Base-by-base conservation (phyloP, 2,113 vertebrate species). In the Malurus alboscapulatus region DNA sequence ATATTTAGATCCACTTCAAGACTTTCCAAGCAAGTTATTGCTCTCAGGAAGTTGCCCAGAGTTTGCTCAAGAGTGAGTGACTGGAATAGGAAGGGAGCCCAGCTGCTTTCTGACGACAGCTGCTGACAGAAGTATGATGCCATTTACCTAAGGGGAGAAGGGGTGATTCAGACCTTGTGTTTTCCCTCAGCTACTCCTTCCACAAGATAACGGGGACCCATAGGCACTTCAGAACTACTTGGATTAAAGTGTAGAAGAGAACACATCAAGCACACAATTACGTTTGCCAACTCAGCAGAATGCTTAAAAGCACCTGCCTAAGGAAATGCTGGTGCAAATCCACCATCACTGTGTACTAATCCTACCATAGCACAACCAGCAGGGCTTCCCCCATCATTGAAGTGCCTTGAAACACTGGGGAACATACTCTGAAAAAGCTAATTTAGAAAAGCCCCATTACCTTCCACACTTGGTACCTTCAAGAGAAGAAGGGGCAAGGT, bases 1-100 rank as follows among this genome's bases (percentile, higher is more conserved):
- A 96, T 92, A 96, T 93, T 96, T 91, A 92, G 87, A 89, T 19
- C 40, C 10, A 27, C 63, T 93, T 47, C 62, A 22, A 92, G 54
- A 29, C 73, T 82, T 84, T 91, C 90, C 84, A 95, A 47, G 77
- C 5, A 54, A 54, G n/a, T 62, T 94, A 91, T 5, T 85, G 62
- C 86, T 62, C 44, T 88, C 59, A 93, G 84, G 85, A 96, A 89
- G 85, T 40, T 76, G 80, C 59, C 71, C 55, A 59, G 58, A 80
- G 83, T 95, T 92, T 94, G 69, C 92, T 94, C 83, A 94, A 94
- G 92, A 82, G 29, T 11, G 48, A 94, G 36, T 34, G 62, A 53
- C 9, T 68, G 77, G 40, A 81, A 65, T 54, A 63, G 73, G 72
- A 87, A 88, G 69, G 85, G 93, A 95, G 58, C 62, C 68, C 86